A percentile compares a stretch with the other conserved stretches of the same genome.
phyloP scores from a whole-genome alignment of 2,797 vertebrate genomes.

The Acipenser transmontanus region DNA sequence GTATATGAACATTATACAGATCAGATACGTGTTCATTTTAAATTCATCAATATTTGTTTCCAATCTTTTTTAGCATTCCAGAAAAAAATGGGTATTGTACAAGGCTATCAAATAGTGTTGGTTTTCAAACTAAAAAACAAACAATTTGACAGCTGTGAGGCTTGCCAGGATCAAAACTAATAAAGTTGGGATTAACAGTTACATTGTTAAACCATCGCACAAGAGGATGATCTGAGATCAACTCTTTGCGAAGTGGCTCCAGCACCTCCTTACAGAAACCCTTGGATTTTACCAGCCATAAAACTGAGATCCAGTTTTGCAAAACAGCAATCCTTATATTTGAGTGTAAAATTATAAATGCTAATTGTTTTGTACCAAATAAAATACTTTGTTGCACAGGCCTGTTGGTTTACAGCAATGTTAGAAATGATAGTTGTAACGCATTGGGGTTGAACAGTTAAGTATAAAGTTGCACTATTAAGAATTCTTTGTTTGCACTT shows the following conservation, averaged over 20 bases:
- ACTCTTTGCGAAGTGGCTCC: background rate
- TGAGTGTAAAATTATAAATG: constrained; percentile 10
- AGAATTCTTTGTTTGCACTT: constrained; percentile 41
- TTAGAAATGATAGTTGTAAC: constrained; percentile 22
- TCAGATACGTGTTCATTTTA: constrained; percentile 15
- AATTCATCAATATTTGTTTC: constrained; percentile 16
- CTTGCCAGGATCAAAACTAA: constrained; percentile 27
- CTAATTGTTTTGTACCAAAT: constrained; percentile 25
- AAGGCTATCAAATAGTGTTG: constrained; percentile 8
- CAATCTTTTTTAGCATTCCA: constrained; percentile 26
- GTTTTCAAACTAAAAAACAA: constrained; percentile 7
- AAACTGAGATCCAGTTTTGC: constrained; percentile 2
- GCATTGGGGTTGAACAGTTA: constrained; percentile 24
- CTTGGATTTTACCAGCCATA: background rate
- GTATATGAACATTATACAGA: constrained; percentile 23
- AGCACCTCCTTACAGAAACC: background rate
- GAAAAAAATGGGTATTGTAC: constrained; percentile 12
- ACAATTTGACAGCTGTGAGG: constrained; percentile 20
- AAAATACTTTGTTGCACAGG: constrained; percentile 32
- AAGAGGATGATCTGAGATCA: background rate
- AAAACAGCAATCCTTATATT: background rate
- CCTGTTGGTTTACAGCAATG: constrained; percentile 27
- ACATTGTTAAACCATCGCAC: background rate
- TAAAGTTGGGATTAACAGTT: constrained; percentile 21
- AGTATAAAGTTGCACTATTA: constrained; percentile 32